Base-by-base conservation (phyloP, 2,888 invertebrate species). In the Urechis unicinctus region DNA sequence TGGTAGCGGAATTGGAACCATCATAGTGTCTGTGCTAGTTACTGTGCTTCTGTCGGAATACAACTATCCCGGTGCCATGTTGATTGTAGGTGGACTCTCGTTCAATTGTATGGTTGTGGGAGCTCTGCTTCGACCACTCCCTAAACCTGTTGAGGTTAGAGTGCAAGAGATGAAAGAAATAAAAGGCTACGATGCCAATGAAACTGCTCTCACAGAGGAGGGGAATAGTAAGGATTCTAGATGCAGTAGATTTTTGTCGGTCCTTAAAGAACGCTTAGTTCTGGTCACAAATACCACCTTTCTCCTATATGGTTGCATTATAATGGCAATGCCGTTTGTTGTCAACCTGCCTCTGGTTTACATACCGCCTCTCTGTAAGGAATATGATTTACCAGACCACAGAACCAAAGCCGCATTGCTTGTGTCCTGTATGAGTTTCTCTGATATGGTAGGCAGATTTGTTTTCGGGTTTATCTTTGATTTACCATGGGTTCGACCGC, bases 381-480 rank as follows among this genome's bases (percentile, higher is more conserved):
- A 66, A 22, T 58, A 59, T 46, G 66, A 68, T 2, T 53, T 66
- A 9, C 45, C 55, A 4, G 55, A 63, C 24, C 49, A 59, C 25
- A 57, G 36, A 9, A 36, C 36, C 9, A 36, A 82, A 1, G 84
- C 87, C 0, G 82, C 86, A 3, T 84, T 85, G 72, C 80, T 95
- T 55, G 83, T 96, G 13, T 87, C 92, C 0, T 83, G 88, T 1
- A 90, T 95, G 67, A 96, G 96, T 28, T 84, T 92, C 45, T 85
- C 91, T 1, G 96, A 96, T 73, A 94, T 93, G 0, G 74, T 91
- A 47, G 93, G 93, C 48, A 87, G 95, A 80, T 85, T 96, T 26
- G 30, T 60, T 13, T 67, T 64, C 28, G 69, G 69, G 4, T 59
- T 68, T 44, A 29, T 70, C 28, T 62, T 71, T 26, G 68, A 71